Conservation (phyloP, 2,888 invertebrate genomes). For the Parnassius mnemosyne region DNA sequence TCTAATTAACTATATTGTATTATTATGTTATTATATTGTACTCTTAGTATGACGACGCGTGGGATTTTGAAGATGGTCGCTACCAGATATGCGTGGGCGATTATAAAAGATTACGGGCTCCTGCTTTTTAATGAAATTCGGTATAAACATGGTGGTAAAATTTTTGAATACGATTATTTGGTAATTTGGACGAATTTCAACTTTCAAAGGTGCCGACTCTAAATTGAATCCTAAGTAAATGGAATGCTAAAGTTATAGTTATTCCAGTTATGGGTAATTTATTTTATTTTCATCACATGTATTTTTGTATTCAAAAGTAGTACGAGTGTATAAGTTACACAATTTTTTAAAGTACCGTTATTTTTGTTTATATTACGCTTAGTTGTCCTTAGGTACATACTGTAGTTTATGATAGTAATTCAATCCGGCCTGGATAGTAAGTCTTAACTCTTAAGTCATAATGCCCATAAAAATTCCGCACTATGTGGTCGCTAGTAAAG, state of each 20-base stretch:
- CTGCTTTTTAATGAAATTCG: conserved; percentile 25
- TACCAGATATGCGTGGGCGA: conserved; percentile 24
- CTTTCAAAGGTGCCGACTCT: conserved; percentile 19
- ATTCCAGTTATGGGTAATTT: not conserved
- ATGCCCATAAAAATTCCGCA: too few relatives aligned
- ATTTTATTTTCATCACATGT: not conserved
- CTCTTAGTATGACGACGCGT: conserved; percentile 24
- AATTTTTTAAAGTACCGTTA: too few relatives aligned
- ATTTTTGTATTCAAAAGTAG: not conserved
- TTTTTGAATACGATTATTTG: conserved; percentile 21
- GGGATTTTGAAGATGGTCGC: conserved; percentile 19
- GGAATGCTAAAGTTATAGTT: conserved; percentile 4
- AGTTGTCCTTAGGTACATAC: too few relatives aligned
- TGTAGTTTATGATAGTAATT: too few relatives aligned
- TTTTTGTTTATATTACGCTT: too few relatives aligned
- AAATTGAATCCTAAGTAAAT: conserved; percentile 14
- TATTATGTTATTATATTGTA: not conserved
- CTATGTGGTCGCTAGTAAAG: too few relatives aligned
- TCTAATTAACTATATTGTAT: conserved; percentile 18
- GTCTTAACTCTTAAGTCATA: too few relatives aligned
- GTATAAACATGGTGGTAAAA: conserved; percentile 21
- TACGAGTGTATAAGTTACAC: too few relatives aligned
- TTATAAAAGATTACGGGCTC: conserved; percentile 22
- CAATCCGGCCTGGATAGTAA: too few relatives aligned
- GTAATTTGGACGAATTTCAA: conserved; percentile 11